phyloP scores from a whole-genome alignment of 2,888 invertebrate genomes.

The Calameuta pallipes region DNA sequence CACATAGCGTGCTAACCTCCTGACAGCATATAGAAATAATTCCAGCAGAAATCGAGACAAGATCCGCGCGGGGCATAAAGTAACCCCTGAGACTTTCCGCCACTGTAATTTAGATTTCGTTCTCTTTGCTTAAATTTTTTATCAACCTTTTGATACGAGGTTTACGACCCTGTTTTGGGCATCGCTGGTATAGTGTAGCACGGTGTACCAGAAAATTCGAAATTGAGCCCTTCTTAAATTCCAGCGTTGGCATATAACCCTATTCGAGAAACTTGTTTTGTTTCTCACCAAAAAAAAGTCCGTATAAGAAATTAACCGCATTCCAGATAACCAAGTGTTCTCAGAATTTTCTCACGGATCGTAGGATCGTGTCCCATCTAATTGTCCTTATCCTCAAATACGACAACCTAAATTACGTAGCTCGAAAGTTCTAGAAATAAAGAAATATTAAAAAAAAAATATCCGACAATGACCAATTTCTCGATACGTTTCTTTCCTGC shows the following conservation, averaged over 20 bases:
- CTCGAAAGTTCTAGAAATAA: background rate
- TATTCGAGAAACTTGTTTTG: background rate
- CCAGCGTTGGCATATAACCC: background rate
- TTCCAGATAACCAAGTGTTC: background rate
- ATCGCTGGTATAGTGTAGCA: background rate
- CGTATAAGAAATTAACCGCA: background rate
- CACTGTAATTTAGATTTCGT: background rate
- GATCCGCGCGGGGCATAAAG: background rate
- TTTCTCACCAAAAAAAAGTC: background rate
- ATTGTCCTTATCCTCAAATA: background rate
- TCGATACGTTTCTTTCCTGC: background rate
- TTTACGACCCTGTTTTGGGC: background rate
- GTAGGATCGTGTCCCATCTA: background rate
- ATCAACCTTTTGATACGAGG: background rate
- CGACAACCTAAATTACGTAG: background rate
- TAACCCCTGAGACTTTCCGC: background rate
- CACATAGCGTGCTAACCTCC: background rate
- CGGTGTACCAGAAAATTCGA: background rate
- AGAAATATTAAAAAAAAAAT: background rate
- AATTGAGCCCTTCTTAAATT: background rate
- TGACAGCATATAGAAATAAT: background rate
- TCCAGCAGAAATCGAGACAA: background rate
- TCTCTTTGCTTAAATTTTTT: background rate
- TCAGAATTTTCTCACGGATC: background rate
- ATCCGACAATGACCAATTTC: background rate